phyloP scores from a whole-genome alignment of 2,797 vertebrate species.

The Nothura maculosa region DNA sequence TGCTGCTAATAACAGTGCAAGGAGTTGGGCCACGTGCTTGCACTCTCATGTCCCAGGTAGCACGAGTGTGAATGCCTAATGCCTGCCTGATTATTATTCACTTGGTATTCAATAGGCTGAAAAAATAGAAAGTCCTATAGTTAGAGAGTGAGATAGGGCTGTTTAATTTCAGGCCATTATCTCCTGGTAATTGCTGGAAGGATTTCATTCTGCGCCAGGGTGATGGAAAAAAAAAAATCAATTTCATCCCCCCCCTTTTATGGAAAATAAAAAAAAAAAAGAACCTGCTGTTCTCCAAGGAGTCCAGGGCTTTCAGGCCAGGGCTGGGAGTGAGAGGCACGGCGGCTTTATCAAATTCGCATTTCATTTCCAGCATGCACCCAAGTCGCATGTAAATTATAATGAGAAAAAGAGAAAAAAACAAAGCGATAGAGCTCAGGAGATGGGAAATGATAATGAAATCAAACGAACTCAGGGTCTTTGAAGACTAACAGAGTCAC shows the following conservation, averaged over 20 bases:
- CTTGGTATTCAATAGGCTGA: slow-evolving; percentile 46
- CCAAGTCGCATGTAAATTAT: slow-evolving; percentile 58
- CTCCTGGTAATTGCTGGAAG: slow-evolving; percentile 77
- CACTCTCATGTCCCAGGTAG: slow-evolving; percentile 70
- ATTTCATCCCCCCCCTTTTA: not conserved
- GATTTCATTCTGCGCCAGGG: slow-evolving; percentile 67
- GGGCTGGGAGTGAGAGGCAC: not conserved
- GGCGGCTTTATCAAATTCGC: slow-evolving; percentile 64
- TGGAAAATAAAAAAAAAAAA: not conserved
- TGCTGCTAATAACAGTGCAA: slow-evolving; percentile 51
- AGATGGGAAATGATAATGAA: slow-evolving; percentile 57
- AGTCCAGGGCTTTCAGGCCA: slow-evolving; percentile 63
- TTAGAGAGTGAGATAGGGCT: slow-evolving; percentile 71
- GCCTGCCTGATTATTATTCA: slow-evolving; percentile 70
- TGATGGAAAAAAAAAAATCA: slow-evolving; percentile 34
- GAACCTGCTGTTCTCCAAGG: slow-evolving; percentile 51
- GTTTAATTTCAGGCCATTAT: slow-evolving; percentile 80
- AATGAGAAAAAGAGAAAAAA: slow-evolving; percentile 71
- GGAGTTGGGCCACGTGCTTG: slow-evolving; percentile 6
- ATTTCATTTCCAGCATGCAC: slow-evolving; percentile 69
- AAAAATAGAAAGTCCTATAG: slow-evolving; percentile 64
- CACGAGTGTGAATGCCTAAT: slow-evolving; percentile 52
- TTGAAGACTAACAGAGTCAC: slow-evolving; percentile 30
- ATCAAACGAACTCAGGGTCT: slow-evolving; percentile 52
- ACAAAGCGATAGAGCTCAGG: slow-evolving; percentile 45